These are phyloP conservation scores for Boleophthalmus pectinirostris DNA, from an alignment of 2,113 vertebrate species.

Conservation along the genomic window DNA sequence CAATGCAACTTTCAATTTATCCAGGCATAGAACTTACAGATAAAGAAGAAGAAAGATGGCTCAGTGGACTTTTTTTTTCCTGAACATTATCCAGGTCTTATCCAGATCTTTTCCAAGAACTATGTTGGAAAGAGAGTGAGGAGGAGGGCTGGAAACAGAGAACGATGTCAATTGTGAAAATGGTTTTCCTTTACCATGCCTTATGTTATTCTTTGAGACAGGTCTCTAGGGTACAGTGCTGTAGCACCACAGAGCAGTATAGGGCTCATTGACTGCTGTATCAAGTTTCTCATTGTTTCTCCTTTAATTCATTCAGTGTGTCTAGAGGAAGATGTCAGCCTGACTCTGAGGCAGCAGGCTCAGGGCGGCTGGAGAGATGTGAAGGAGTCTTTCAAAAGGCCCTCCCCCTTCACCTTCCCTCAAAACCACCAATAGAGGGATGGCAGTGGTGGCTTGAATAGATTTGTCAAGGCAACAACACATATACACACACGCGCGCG, in stretches of 20 bases:
- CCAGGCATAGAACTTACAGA: no score
- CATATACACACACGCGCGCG: constrained; percentile 45
- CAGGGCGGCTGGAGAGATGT: constrained; percentile 65
- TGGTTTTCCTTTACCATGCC: constrained; percentile 63
- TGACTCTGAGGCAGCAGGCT: constrained; percentile 87
- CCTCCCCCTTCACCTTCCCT: constrained; percentile 54
- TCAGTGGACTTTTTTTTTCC: not conserved
- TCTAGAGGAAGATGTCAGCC: constrained; percentile 99
- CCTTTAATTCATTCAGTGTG: constrained; percentile 96
- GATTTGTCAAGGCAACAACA: constrained; percentile 95
- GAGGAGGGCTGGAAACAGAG: not conserved
- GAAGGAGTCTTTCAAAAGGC: constrained; percentile 66
- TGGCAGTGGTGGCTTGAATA: constrained; percentile 88
- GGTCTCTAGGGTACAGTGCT: constrained; percentile 54
- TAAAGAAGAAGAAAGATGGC: no score
- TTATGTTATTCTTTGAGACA: constrained; percentile 77
- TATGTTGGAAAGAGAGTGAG: not conserved
- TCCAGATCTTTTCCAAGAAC: not conserved
- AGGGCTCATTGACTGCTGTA: constrained; percentile 95
- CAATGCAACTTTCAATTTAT: no score
- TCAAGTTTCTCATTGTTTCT: constrained; percentile 99
- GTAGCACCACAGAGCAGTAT: constrained; percentile 67
- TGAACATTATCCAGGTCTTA: not conserved
- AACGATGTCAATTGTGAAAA: constrained; percentile 82
- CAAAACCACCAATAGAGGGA: constrained; percentile 80